phyloP scores from a whole-genome alignment of 1,140 invertebrate genomes.

The Argopecten irradians region DNA sequence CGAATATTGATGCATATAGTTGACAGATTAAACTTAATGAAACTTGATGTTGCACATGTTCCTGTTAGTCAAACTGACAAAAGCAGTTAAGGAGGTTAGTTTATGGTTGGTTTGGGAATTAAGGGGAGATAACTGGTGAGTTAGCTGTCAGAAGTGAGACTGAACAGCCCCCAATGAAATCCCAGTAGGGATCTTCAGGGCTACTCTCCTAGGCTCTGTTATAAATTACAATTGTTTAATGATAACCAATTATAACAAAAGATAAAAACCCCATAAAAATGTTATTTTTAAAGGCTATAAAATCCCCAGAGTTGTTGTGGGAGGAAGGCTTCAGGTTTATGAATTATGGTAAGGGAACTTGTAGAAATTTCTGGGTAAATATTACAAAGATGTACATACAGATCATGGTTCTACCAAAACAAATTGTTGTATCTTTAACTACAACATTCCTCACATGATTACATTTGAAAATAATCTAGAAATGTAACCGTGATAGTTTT shows the following conservation, averaged over 20 bases:
- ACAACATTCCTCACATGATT: not conserved
- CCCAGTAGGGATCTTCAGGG: too few relatives aligned
- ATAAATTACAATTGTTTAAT: too few relatives aligned
- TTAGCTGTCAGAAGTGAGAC: not conserved
- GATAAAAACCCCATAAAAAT: too few relatives aligned
- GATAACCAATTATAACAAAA: too few relatives aligned
- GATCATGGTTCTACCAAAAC: not conserved
- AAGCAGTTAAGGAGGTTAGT: not conserved
- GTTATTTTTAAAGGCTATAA: too few relatives aligned
- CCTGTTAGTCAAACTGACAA: not conserved
- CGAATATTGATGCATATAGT: not conserved
- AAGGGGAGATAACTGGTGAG: not conserved
- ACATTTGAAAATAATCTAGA: not conserved
- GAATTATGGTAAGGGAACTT: too few relatives aligned
- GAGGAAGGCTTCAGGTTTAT: too few relatives aligned
- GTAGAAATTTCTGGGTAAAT: too few relatives aligned
- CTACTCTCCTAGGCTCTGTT: too few relatives aligned
- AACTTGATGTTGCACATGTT: conserved; percentile 5
- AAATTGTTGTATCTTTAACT: not conserved
- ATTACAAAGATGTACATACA: not conserved
- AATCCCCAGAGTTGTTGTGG: too few relatives aligned
- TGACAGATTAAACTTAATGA: conserved; percentile 23
- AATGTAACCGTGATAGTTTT: too few relatives aligned
- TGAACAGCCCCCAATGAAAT: too few relatives aligned
- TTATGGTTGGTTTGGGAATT: not conserved